These are phyloP conservation scores for Stenichneumon culpator DNA, from an alignment of 2,888 invertebrate genomes.

Conservation along the genomic window DNA sequence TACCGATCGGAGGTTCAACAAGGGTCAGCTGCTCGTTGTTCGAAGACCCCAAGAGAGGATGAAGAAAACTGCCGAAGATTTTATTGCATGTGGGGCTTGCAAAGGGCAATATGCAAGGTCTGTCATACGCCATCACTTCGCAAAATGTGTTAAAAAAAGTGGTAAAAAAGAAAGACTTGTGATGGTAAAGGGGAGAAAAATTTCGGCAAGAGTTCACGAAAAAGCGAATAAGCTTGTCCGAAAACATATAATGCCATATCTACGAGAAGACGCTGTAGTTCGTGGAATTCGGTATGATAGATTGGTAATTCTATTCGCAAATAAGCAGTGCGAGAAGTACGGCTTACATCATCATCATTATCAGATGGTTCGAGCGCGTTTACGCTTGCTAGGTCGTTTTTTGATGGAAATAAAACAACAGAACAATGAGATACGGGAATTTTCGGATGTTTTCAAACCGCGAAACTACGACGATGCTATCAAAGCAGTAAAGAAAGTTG, in stretches of 20 bases:
- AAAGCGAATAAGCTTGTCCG: constrained; percentile 54
- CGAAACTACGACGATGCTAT: constrained; percentile 52
- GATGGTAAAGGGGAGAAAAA: constrained; percentile 54
- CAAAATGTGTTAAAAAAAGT: constrained; percentile 35
- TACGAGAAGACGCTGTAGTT: constrained; percentile 65
- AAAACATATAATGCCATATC: constrained; percentile 62
- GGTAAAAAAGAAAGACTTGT: constrained; percentile 48
- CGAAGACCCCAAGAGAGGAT: constrained; percentile 36
- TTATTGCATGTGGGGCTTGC: constrained; percentile 56
- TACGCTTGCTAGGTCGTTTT: constrained; percentile 67
- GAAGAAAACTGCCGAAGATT: constrained; percentile 30
- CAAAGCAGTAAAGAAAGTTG: constrained; percentile 53
- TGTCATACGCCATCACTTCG: constrained; percentile 56
- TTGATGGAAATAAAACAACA: constrained; percentile 53
- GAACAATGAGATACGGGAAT: constrained; percentile 47
- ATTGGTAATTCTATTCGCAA: constrained; percentile 62
- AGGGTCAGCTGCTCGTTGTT: constrained; percentile 53
- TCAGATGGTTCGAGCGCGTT: constrained; percentile 63
- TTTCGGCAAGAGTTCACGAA: constrained; percentile 57
- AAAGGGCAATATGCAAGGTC: constrained; percentile 54
- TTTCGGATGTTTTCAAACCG: constrained; percentile 59
- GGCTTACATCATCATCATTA: constrained; percentile 60
- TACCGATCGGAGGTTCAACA: constrained; percentile 37
- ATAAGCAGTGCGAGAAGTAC: constrained; percentile 62
- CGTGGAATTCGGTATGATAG: constrained; percentile 63